Evolutionary conservation across 2,113 vertebrate species (phyloP), one percentile per base, ranked within the genome.

Genomic region (Embiotoca jacksoni): DNA sequence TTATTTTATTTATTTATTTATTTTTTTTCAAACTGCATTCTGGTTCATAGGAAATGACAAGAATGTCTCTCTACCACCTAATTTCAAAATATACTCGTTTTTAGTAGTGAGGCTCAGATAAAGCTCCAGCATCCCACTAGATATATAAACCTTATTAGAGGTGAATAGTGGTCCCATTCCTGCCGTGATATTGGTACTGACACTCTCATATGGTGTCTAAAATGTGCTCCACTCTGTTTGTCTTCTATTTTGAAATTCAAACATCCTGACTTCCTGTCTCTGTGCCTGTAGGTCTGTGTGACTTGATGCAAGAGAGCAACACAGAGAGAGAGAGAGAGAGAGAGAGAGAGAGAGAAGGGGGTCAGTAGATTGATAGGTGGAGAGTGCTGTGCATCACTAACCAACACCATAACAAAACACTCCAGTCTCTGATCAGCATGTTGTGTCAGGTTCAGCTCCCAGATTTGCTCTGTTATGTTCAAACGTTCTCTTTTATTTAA

Each of bases 331-430:
- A 41, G 63, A 47, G 35, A 49, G 35, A 52, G 72, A 70, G 84
- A 73, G 30, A 60, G 63, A 67, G 77, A 82, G 80, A 71, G 87
- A 80, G 72, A 73, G 67, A 65, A 53, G 54, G 15, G 60, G 14
- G 67, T 68, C n/a, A 56, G 52, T 60, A 55, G 61, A 86, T 74
- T 74, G 72, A 81, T 80, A 80, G 74, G 75, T 81, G 53, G 74
- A 85, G 76, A 80, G 72, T 66, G 69, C 85, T 78, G 67, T 85
- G 87, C 89, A 88, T 93, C 91, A 91, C 87, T 78, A 82, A 90
- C 71, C 88, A 85, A 74, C 81, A 82, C 87, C 93, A 93, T 60
- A 94, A 93, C 92, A 94, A 89, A 92, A 91, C 78, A 90, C 85
- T 82, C 69, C 61, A 85, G 60, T 72, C 68, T 80, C 64, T 47